phyloP scores from a whole-genome alignment of 2,888 invertebrate species.

The Hypercompe scribonia region DNA sequence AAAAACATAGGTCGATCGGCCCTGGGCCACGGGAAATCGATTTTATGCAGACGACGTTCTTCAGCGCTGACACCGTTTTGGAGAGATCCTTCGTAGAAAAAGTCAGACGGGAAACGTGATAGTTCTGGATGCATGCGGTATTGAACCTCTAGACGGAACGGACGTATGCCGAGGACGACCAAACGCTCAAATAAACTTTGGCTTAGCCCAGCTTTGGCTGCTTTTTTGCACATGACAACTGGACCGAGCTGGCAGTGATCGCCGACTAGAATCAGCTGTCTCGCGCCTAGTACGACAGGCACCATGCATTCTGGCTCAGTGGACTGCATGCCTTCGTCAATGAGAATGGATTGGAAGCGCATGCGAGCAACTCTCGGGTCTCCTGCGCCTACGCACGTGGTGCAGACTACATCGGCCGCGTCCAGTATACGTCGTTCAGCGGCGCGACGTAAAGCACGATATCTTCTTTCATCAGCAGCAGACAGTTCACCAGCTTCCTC shows the following conservation, averaged over 20 bases:
- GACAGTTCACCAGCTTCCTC: constrained; percentile 99
- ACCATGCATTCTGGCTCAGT: constrained; percentile 99
- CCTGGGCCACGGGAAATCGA: constrained; percentile 99
- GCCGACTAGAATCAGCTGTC: constrained; percentile 98
- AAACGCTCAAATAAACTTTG: constrained; percentile 99
- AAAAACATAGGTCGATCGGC: constrained; percentile 99
- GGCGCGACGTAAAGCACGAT: constrained; percentile 95
- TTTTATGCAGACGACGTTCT: constrained; percentile 94
- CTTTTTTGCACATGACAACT: constrained; percentile 99
- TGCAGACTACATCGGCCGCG: constrained; percentile 99
- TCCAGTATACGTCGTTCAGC: constrained; percentile 96
- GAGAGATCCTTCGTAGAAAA: constrained; percentile 99
- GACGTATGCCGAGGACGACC: constrained; percentile 98
- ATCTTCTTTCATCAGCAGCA: constrained; percentile 97
- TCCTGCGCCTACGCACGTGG: constrained; percentile 99
- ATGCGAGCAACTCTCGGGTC: constrained; percentile 97
- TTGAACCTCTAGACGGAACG: constrained; percentile 98
- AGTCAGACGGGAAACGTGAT: constrained; percentile 99
- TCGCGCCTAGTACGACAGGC: constrained; percentile 98
- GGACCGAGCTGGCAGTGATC: constrained; percentile 99
- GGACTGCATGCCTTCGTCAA: constrained; percentile 99
- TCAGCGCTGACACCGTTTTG: constrained; percentile 99
- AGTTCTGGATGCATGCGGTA: constrained; percentile 99
- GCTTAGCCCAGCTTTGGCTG: constrained; percentile 97
- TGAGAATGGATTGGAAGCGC: constrained; percentile 98